phyloP scores from a whole-genome alignment of 2,888 invertebrate genomes.

The Tetranychus piercei region DNA sequence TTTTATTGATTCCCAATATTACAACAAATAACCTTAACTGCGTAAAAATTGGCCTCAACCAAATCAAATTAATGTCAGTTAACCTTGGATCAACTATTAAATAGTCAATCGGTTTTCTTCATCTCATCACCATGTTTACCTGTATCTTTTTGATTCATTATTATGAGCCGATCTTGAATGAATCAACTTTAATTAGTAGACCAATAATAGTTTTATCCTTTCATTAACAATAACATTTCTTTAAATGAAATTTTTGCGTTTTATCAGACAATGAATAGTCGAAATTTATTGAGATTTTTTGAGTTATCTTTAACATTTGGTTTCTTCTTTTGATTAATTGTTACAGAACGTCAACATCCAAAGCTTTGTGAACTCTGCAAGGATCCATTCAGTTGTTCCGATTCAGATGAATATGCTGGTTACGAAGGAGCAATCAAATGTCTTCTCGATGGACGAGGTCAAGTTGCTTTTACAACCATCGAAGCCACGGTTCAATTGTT shows the following conservation, averaged over 20 bases:
- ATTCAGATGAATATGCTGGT: slow-evolving; percentile 64
- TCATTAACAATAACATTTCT: no score
- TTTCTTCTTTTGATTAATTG: background rate
- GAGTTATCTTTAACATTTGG: background rate
- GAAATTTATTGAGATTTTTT: background rate
- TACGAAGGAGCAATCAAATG: slow-evolving; percentile 70
- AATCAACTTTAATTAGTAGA: no score
- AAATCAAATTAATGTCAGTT: slow-evolving; percentile 4
- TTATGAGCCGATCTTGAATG: no score
- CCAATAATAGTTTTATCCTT: no score
- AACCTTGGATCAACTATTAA: slow-evolving; percentile 3
- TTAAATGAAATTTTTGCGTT: no score
- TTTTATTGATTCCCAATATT: background rate
- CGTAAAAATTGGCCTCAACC: slow-evolving; percentile 1
- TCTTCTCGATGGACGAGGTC: slow-evolving; percentile 56
- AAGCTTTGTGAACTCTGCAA: slow-evolving; percentile 54
- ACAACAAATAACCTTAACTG: background rate
- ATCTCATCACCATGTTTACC: no score
- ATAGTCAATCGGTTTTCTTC: background rate
- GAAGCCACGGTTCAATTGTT: slow-evolving; percentile 60
- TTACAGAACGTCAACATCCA: slow-evolving; percentile 41
- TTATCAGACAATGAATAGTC: no score
- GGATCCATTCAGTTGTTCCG: slow-evolving; percentile 41
- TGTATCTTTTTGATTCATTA: no score
- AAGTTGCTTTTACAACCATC: slow-evolving; percentile 64